phyloP scores from a whole-genome alignment of 2,797 vertebrate species.

The Aldrovandia affinis region DNA sequence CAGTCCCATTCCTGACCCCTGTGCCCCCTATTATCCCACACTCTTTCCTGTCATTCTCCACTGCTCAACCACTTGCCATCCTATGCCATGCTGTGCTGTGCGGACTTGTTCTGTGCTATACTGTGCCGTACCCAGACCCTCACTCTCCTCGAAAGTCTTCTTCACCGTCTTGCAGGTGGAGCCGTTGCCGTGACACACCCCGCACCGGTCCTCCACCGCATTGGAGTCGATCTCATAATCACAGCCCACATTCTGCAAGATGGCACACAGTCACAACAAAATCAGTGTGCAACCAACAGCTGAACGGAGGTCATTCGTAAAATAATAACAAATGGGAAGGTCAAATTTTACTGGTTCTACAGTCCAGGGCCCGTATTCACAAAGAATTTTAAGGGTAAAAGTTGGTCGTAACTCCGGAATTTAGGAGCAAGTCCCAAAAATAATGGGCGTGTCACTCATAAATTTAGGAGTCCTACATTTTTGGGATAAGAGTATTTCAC shows the following conservation, averaged over 20 bases:
- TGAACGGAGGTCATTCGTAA: neutral
- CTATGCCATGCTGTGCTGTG: no score
- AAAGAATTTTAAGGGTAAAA: no score
- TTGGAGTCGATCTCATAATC: slow-evolving; percentile 90
- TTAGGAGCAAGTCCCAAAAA: no score
- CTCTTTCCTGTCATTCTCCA: neutral
- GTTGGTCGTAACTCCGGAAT: no score
- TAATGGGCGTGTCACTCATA: no score
- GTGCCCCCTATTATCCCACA: neutral
- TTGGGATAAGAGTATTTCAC: no score
- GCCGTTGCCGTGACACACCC: slow-evolving; percentile 88
- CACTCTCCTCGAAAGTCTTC: slow-evolving; percentile 85
- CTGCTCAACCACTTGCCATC: no score
- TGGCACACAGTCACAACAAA: neutral
- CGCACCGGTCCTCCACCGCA: slow-evolving; percentile 88
- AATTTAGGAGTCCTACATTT: no score
- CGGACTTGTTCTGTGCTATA: no score
- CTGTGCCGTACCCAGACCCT: slow-evolving; percentile 82
- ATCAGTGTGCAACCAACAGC: neutral
- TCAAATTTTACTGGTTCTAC: no score
- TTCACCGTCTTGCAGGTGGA: slow-evolving; percentile 91
- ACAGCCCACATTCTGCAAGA: slow-evolving; percentile 88
- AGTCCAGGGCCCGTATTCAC: no score
- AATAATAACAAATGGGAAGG: neutral
- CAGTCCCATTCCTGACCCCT: neutral